phyloP scores from a whole-genome alignment of 2,888 invertebrate genomes.

The Sinopyrophorus schimmeli region DNA sequence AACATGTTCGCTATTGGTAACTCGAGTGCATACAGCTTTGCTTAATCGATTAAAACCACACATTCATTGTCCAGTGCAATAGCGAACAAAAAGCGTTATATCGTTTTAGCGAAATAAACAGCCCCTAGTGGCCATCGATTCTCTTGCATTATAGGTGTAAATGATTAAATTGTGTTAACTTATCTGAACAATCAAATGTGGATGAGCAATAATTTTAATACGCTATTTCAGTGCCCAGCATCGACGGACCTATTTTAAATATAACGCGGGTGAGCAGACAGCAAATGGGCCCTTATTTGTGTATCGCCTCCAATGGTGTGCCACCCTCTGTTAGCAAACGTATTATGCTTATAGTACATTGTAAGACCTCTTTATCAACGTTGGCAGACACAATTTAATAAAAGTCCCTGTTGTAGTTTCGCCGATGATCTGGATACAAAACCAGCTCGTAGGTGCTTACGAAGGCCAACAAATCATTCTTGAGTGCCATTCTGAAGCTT shows the following conservation, averaged over 20 bases:
- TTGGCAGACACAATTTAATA: too few relatives aligned
- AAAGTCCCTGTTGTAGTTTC: conserved; percentile 60
- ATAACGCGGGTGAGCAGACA: conserved; percentile 71
- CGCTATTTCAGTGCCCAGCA: conserved; percentile 59
- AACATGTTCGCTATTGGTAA: conserved; percentile 24
- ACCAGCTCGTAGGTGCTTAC: conserved; percentile 71
- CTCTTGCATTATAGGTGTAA: conserved; percentile 23
- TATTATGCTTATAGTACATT: conserved; percentile 84
- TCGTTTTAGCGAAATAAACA: conserved; percentile 20
- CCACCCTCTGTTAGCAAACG: conserved; percentile 87
- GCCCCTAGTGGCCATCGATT: conserved; percentile 21
- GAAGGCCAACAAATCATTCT: conserved; percentile 68
- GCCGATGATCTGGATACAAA: conserved; percentile 73
- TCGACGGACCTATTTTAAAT: conserved; percentile 69
- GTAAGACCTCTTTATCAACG: conserved; percentile 56
- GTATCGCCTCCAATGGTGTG: conserved; percentile 79
- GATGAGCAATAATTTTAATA: conserved; percentile 27
- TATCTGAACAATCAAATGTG: conserved; percentile 18
- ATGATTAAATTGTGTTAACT: conserved; percentile 27
- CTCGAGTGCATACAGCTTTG: conserved; percentile 29
- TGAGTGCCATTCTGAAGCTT: conserved; percentile 75
- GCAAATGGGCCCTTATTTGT: conserved; percentile 78
- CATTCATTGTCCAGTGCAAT: conserved; percentile 28
- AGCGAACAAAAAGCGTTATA: conserved; percentile 16
- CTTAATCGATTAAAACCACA: conserved; percentile 31